These are phyloP conservation scores for Drosophila novamexicana DNA, from an alignment of 1,140 invertebrate species.

Conservation along the genomic window DNA sequence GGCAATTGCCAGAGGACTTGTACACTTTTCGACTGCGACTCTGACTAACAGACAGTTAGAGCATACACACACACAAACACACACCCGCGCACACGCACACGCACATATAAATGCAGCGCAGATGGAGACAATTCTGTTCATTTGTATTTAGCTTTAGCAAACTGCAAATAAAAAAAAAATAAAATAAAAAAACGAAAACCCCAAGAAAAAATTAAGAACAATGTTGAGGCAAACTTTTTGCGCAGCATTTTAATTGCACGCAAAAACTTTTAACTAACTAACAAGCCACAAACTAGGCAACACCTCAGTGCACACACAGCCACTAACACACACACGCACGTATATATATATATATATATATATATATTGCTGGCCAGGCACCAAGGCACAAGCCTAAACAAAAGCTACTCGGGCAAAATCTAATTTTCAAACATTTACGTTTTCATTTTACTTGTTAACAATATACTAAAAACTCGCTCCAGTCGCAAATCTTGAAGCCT, in stretches of 20 bases:
- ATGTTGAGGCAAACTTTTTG: conserved; percentile 77
- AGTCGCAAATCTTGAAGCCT: conserved; percentile 43
- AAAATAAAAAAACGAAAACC: conserved; percentile 28
- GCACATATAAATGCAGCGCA: conserved; percentile 13
- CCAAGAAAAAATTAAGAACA: conserved; percentile 76
- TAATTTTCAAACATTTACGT: conserved; percentile 83
- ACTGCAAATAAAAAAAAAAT: conserved; percentile 43
- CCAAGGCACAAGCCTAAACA: conserved; percentile 53
- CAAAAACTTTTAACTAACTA: conserved; percentile 82
- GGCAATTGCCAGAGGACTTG: conserved; percentile 79
- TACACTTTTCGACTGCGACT: conserved; percentile 59
- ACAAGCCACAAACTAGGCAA: conserved; percentile 80
- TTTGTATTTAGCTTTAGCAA: conserved; percentile 78
- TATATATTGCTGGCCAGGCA: conserved; percentile 4
- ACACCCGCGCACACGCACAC: conserved; percentile 10
- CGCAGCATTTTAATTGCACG: conserved; percentile 81
- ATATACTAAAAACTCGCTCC: conserved; percentile 51
- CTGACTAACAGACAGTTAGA: conserved; percentile 40
- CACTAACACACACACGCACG: conserved; percentile 23
- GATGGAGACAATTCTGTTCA: conserved; percentile 68
- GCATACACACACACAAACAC: conserved; percentile 26
- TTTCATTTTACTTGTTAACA: conserved; percentile 82
- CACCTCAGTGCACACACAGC: conserved; percentile 71
- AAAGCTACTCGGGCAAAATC: conserved; percentile 73
- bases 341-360: conserved; percentile 11